Conservation (phyloP, 1,140 invertebrate genomes). For the Formica exsecta region DNA sequence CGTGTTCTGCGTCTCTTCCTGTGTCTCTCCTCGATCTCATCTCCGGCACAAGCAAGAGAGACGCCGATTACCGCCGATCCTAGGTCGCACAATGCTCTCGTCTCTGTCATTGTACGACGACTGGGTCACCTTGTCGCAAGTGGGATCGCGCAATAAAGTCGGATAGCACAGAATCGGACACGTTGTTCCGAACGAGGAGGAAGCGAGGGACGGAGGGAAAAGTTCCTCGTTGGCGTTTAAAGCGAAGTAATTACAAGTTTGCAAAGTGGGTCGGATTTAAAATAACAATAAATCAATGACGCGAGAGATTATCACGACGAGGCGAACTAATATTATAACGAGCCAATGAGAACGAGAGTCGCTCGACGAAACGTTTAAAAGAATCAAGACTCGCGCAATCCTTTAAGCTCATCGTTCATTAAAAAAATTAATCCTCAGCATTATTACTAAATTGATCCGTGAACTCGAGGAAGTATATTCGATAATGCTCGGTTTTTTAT, state of each 20-base stretch:
- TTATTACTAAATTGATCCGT: neutral
- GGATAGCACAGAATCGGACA: slow-evolving; percentile 16
- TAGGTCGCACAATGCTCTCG: slow-evolving; percentile 65
- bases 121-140: slow-evolving; percentile 75
- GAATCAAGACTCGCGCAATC: neutral
- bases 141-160: slow-evolving; percentile 67
- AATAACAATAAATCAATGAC: neutral
- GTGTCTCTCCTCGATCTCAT: slow-evolving; percentile 73
- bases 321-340: neutral
- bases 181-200: neutral
- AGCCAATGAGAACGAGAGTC: neutral
- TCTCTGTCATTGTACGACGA: slow-evolving; percentile 72
- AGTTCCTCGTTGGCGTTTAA: neutral
- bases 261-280: slow-evolving; percentile 26
- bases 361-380: neutral
- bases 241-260: slow-evolving; percentile 22
- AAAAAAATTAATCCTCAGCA: neutral
- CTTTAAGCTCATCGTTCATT: neutral
- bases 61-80: slow-evolving; percentile 74
- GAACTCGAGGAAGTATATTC: neutral
- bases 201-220: neutral
- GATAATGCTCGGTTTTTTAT: neutral
- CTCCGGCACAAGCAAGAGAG: slow-evolving; percentile 66
- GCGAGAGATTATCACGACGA: neutral
- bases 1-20: slow-evolving; percentile 23